Conservation (phyloP, 2,888 invertebrate genomes). For the Phanerotoma sp. region DNA sequence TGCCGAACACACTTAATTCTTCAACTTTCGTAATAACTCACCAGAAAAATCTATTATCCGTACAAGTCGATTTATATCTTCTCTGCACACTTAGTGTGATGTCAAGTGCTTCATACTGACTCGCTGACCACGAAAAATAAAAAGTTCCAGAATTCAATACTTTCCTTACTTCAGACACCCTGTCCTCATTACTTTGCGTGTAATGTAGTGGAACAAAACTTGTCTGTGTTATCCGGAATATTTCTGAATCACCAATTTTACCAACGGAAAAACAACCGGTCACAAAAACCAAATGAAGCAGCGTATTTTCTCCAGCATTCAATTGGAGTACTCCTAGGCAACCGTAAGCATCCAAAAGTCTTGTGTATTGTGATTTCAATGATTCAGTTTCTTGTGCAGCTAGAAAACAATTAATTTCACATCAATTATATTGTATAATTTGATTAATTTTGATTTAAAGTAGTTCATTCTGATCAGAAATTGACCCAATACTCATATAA, state of each 20-base stretch:
- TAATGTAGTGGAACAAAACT: constrained; percentile 86
- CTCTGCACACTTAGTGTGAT: constrained; percentile 94
- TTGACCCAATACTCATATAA: no score
- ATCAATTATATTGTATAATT: background rate
- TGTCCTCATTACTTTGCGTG: constrained; percentile 64
- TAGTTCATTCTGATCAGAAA: no score
- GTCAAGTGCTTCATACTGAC: constrained; percentile 68
- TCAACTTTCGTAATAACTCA: constrained; percentile 51
- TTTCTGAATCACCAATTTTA: constrained; percentile 91
- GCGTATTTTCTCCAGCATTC: constrained; percentile 79
- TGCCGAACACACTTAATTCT: background rate
- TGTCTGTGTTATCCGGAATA: constrained; percentile 92
- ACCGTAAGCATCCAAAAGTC: constrained; percentile 93
- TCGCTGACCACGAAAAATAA: constrained; percentile 87
- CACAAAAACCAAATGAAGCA: constrained; percentile 88
- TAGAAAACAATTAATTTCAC: constrained; percentile 52
- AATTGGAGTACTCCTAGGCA: constrained; percentile 92
- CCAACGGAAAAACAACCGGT: constrained; percentile 97
- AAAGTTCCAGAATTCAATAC: constrained; percentile 97
- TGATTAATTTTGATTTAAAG: no score
- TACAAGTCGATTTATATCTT: constrained; percentile 73
- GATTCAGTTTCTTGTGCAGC: constrained; percentile 87
- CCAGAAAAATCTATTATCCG: constrained; percentile 98
- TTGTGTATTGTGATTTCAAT: constrained; percentile 84
- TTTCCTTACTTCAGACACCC: constrained; percentile 71